Evolutionary conservation across 2,797 vertebrate species (phyloP).

Genomic region (Paratrypauchen microcephalus): DNA sequence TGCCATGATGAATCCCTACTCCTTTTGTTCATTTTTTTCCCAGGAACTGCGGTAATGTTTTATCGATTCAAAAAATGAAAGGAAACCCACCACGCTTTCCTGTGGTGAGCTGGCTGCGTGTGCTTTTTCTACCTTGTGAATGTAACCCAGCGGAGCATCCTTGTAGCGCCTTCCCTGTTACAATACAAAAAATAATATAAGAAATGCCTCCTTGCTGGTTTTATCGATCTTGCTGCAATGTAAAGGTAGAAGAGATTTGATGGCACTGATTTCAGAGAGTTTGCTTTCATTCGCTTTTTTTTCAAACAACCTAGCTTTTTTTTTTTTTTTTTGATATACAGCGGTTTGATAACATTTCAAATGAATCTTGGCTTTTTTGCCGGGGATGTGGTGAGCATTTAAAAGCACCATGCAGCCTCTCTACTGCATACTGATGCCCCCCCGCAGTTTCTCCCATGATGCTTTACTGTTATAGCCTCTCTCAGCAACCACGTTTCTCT

Average conservation of each 20-base stretch:
- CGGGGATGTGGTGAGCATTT: conserved; percentile 1
- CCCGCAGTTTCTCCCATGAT: conserved; percentile 11
- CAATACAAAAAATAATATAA: conserved; percentile 7
- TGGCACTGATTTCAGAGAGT: conserved; percentile 23
- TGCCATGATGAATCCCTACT: conserved; percentile 27
- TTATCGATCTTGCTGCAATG: conserved; percentile 34
- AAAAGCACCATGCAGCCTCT: neutral
- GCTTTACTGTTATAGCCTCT: conserved; percentile 18
- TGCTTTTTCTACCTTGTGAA: conserved; percentile 9
- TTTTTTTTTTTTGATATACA: neutral
- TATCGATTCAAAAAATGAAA: conserved; percentile 61
- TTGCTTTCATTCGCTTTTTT: conserved; percentile 17
- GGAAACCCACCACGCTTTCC: conserved; percentile 24
- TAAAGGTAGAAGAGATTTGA: conserved; percentile 24
- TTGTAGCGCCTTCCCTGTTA: conserved; percentile 1
- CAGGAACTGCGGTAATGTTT: conserved; percentile 60
- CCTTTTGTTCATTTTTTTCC: conserved; percentile 36
- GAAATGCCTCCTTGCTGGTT: conserved; percentile 1
- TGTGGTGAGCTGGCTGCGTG: conserved; percentile 26
- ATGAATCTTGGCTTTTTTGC: conserved; percentile 4
- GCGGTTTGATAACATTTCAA: conserved; percentile 12
- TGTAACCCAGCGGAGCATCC: conserved; percentile 18
- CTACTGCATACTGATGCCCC: conserved; percentile 18
- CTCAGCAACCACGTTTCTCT: conserved; percentile 33
- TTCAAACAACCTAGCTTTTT: neutral